Percentiles rank a stretch among this genome's conserved stretches.
These are phyloP conservation scores for Drosophila robusta DNA, from an alignment of 2,888 invertebrate species.

Conservation along the genomic window DNA sequence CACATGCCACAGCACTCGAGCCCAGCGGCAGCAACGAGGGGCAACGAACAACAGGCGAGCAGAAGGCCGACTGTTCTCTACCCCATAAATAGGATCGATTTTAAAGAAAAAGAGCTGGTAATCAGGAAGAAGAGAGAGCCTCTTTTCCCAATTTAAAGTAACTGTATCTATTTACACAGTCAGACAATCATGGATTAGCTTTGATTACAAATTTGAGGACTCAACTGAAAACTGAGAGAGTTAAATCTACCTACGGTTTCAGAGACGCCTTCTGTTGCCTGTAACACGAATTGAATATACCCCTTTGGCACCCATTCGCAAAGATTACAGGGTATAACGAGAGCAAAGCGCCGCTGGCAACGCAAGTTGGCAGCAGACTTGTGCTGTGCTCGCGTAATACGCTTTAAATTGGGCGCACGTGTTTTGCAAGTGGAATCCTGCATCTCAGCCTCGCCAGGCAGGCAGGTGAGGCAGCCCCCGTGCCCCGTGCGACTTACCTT, in stretches of 20 bases:
- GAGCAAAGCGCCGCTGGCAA: conserved; percentile 54
- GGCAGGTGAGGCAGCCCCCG: no score
- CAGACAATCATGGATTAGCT: no score
- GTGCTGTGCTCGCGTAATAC: conserved; percentile 51
- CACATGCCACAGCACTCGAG: conserved; percentile 62
- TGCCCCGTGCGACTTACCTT: background rate
- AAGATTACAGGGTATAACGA: conserved; percentile 1
- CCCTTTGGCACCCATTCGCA: background rate
- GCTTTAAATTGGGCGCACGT: conserved; percentile 63
- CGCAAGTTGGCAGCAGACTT: conserved; percentile 29
- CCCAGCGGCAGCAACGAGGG: conserved; percentile 3
- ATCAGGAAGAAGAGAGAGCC: no score
- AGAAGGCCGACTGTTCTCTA: background rate
- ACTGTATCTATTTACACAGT: no score
- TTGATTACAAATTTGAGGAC: no score
- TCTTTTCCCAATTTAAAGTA: no score
- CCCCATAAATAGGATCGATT: background rate
- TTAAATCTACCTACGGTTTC: no score
- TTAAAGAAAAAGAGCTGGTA: no score
- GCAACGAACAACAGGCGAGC: background rate
- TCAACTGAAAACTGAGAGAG: no score
- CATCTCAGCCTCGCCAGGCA: background rate
- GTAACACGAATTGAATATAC: no score
- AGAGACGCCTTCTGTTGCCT: no score
- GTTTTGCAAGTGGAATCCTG: conserved; percentile 28